Evolutionary conservation across 2,888 invertebrate species (phyloP).

Genomic region (Axea sp.): DNA sequence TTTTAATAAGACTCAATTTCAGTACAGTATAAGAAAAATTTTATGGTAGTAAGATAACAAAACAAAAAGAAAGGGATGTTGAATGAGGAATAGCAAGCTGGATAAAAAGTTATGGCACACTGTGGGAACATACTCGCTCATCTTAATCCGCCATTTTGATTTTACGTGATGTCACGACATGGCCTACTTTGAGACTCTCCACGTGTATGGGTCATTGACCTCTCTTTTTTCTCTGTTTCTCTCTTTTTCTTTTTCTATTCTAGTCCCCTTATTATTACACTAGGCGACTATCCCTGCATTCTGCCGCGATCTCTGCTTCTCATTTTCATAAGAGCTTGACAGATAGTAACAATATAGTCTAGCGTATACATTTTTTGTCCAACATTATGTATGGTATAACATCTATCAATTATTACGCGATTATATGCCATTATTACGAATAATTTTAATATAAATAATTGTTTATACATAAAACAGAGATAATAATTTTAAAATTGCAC

Average conservation of each 20-base stretch:
- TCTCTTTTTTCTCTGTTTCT: too few species aligned
- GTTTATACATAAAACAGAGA: too few species aligned
- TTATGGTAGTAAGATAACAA: too few species aligned
- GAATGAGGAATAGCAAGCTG: slow-evolving; percentile 30
- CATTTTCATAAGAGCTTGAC: slow-evolving; percentile 39
- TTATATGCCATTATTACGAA: background rate
- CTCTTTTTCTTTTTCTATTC: slow-evolving; percentile 40
- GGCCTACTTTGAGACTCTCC: slow-evolving; percentile 57
- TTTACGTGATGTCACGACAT: slow-evolving; percentile 57
- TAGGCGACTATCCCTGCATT: slow-evolving; percentile 38
- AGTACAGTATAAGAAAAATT: slow-evolving; percentile 5
- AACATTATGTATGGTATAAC: background rate
- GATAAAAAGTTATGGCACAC: slow-evolving; percentile 50
- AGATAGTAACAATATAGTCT: slow-evolving; percentile 18
- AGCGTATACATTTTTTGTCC: slow-evolving; percentile 18
- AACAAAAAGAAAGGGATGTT: slow-evolving; percentile 36
- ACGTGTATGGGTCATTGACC: slow-evolving; percentile 57
- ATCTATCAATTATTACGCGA: slow-evolving; percentile 9
- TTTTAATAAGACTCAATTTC: slow-evolving; percentile 3
- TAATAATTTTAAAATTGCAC: too few species aligned
- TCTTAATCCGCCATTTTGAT: slow-evolving; percentile 57
- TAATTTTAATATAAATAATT: background rate
- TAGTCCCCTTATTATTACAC: slow-evolving; percentile 48
- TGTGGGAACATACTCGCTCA: slow-evolving; percentile 51
- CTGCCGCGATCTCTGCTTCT: slow-evolving; percentile 45